Conservation (phyloP, 2,797 vertebrate species). For the Botia kubotai region DNA sequence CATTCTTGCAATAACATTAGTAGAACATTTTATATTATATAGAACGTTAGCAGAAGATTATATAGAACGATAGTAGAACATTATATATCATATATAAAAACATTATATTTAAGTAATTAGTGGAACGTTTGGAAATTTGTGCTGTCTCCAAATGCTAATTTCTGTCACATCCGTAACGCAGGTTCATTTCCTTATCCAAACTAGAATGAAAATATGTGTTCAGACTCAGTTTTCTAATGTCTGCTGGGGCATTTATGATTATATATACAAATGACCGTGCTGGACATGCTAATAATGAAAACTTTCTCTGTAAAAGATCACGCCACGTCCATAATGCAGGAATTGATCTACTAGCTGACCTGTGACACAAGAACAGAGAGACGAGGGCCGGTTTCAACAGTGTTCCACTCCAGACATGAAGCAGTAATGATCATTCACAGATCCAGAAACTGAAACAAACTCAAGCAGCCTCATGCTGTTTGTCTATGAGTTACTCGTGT, state of each 20-base stretch:
- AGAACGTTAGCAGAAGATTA: too few relatives aligned
- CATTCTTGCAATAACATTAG: neutral
- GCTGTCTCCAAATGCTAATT: neutral
- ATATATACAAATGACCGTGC: neutral
- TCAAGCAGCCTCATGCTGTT: neutral
- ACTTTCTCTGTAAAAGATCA: neutral
- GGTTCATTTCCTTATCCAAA: neutral
- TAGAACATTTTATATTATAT: too few relatives aligned
- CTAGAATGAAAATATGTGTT: neutral
- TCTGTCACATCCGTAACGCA: neutral
- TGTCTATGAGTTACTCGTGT: constrained; percentile 14
- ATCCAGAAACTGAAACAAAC: neutral
- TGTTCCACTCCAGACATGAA: neutral
- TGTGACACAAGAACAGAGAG: neutral
- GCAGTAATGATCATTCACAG: constrained; percentile 15
- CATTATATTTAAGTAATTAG: too few relatives aligned
- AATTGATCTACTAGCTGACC: constrained; percentile 25
- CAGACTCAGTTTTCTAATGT: neutral
- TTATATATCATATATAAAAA: too few relatives aligned
- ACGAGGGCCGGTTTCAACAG: neutral
- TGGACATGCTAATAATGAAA: neutral
- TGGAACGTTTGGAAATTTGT: too few relatives aligned
- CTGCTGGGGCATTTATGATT: neutral
- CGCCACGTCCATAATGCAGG: neutral
- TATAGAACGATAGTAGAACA: too few relatives aligned